These are phyloP conservation scores for Vidua chalybeata DNA, from an alignment of 2,113 vertebrate species.

Conservation along the genomic window DNA sequence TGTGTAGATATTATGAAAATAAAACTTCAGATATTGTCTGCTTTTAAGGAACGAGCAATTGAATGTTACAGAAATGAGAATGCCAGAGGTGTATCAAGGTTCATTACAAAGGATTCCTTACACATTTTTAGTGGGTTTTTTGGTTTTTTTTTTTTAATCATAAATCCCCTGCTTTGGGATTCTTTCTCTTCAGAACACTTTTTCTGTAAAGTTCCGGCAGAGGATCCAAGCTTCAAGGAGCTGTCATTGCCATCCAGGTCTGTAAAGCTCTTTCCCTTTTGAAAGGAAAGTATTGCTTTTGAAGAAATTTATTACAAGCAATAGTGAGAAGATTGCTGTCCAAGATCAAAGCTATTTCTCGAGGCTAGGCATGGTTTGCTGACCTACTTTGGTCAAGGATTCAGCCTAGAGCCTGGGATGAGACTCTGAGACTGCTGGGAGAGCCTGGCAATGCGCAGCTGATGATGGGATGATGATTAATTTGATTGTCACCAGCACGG, in stretches of 20 bases:
- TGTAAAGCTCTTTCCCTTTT: not conserved
- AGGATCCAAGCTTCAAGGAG: not conserved
- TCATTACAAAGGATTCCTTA: not conserved
- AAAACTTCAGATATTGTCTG: not conserved
- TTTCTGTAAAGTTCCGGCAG: not conserved
- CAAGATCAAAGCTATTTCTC: not conserved
- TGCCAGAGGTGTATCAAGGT: not conserved
- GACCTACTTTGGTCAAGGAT: constrained; percentile 28
- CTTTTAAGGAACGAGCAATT: not conserved
- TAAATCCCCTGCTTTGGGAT: not conserved
- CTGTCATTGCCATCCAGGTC: not conserved
- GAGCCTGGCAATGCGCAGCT: not conserved
- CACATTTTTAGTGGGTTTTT: not conserved
- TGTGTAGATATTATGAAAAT: not conserved
- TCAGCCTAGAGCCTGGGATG: not conserved
- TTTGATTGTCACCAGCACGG: constrained; percentile 26
- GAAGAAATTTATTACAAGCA: not conserved
- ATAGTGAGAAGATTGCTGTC: not conserved
- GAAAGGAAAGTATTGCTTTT: not conserved
- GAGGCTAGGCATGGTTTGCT: not conserved
- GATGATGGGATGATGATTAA: not conserved
- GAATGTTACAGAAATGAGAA: not conserved
- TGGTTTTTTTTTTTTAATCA: not conserved
- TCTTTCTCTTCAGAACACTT: not conserved
- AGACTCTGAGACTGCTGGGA: not conserved